Conservation (phyloP, 2,888 invertebrate genomes). For the Cybosia mesomella region DNA sequence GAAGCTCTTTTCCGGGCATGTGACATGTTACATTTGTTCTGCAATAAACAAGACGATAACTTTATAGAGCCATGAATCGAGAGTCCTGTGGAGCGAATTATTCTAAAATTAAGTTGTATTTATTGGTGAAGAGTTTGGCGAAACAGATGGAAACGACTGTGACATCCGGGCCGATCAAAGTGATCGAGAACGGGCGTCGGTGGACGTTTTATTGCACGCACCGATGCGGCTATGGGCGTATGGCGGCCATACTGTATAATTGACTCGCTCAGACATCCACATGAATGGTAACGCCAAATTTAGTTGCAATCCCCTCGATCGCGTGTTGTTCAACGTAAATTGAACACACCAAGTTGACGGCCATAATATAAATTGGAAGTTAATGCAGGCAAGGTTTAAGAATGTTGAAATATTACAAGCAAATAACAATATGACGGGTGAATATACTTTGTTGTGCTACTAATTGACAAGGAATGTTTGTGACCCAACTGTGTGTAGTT, state of each 20-base stretch:
- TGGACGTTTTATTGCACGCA: slow-evolving; percentile 66
- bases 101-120: slow-evolving; percentile 78
- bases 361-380: slow-evolving; percentile 41
- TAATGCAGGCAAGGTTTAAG: slow-evolving; percentile 33
- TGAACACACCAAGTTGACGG: slow-evolving; percentile 45
- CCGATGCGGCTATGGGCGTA: slow-evolving; percentile 22
- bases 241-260: slow-evolving; percentile 51
- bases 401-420: slow-evolving; percentile 33
- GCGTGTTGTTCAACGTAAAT: slow-evolving; percentile 45
- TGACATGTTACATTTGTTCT: slow-evolving; percentile 61
- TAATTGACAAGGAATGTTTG: slow-evolving; percentile 37
- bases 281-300: slow-evolving; percentile 56
- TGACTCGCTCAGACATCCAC: slow-evolving; percentile 51
- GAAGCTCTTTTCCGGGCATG: slow-evolving; percentile 44
- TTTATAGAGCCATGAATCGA: slow-evolving; percentile 70
- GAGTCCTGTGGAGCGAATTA: slow-evolving; percentile 67
- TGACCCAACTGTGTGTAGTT: slow-evolving; percentile 22
- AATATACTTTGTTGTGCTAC: slow-evolving; percentile 31
- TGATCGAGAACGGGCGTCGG: slow-evolving; percentile 72
- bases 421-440: slow-evolving; percentile 32
- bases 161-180: slow-evolving; percentile 84
- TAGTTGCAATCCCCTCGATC: slow-evolving; percentile 45
- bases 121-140: slow-evolving; percentile 68
- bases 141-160: slow-evolving; percentile 71
- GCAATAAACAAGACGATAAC: slow-evolving; percentile 66